Percentiles rank a stretch among this genome's conserved stretches.
These are phyloP conservation scores for Gymnogyps californianus DNA, from an alignment of 2,113 vertebrate genomes.

Conservation along the genomic window DNA sequence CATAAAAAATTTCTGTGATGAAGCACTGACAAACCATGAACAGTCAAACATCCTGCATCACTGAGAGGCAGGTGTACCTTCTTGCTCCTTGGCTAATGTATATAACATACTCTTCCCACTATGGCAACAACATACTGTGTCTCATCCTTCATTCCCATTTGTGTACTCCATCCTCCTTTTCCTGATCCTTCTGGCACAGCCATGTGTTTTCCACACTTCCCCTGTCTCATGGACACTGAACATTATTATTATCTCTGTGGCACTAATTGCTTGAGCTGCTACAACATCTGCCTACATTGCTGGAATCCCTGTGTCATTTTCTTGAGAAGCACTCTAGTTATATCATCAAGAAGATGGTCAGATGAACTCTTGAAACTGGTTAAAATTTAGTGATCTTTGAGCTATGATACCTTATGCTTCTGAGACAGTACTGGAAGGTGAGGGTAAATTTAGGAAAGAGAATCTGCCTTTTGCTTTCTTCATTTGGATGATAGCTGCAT, in stretches of 20 bases:
- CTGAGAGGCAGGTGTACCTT: background rate
- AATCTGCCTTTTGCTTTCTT: background rate
- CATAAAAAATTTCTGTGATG: background rate
- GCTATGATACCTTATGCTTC: background rate
- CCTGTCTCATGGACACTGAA: background rate
- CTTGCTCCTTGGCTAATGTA: background rate
- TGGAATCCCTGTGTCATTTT: background rate
- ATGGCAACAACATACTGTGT: background rate
- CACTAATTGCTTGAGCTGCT: background rate
- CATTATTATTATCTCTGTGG: background rate
- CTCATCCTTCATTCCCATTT: background rate
- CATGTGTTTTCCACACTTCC: background rate
- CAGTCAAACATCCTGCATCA: background rate
- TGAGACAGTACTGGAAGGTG: background rate
- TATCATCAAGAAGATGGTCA: background rate
- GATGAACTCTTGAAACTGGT: background rate
- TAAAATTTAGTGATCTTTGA: constrained; percentile 11
- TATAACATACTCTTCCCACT: background rate
- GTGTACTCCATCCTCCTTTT: background rate
- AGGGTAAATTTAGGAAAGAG: background rate
- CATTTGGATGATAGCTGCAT: background rate
- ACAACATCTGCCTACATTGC: background rate
- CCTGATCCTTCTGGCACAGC: background rate
- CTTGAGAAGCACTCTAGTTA: background rate
- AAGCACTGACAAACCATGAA: background rate